These are phyloP conservation scores for Malurus splendens DNA, from an alignment of 2,797 vertebrate genomes.

Conservation along the genomic window DNA sequence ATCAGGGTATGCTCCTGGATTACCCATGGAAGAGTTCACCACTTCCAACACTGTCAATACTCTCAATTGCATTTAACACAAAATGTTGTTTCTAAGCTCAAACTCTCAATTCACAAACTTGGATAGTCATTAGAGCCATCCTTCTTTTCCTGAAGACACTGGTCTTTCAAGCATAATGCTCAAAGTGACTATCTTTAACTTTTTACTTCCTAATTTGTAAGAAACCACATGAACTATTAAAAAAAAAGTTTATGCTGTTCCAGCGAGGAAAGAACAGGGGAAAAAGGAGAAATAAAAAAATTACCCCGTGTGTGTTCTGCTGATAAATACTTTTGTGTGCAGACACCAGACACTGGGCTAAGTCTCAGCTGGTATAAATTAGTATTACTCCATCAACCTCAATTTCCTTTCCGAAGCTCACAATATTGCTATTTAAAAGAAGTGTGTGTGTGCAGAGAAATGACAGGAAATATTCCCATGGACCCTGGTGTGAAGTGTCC, in stretches of 20 bases:
- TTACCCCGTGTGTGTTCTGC: not conserved
- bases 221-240: not conserved
- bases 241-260: not conserved
- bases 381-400: conserved; percentile 33
- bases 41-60: not conserved
- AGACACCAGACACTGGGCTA: not conserved
- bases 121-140: not conserved
- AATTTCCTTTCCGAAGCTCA: conserved; percentile 25
- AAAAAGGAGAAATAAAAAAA: not conserved
- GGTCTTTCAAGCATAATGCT: not conserved
- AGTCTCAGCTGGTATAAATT: conserved; percentile 45
- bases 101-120: not conserved
- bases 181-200: not conserved
- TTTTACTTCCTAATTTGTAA: not conserved
- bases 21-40: not conserved
- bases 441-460: not conserved
- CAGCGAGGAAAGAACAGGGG: not conserved
- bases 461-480: conserved; percentile 35
- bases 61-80: not conserved
- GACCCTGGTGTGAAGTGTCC: conserved; percentile 3
- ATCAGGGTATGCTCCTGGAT: not conserved
- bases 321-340: conserved; percentile 17
- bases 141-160: not conserved
- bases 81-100: not conserved
- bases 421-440: conserved; percentile 24